Evolutionary conservation across 2,797 vertebrate species (phyloP).

Genomic region (Sebastes nivosus): DNA sequence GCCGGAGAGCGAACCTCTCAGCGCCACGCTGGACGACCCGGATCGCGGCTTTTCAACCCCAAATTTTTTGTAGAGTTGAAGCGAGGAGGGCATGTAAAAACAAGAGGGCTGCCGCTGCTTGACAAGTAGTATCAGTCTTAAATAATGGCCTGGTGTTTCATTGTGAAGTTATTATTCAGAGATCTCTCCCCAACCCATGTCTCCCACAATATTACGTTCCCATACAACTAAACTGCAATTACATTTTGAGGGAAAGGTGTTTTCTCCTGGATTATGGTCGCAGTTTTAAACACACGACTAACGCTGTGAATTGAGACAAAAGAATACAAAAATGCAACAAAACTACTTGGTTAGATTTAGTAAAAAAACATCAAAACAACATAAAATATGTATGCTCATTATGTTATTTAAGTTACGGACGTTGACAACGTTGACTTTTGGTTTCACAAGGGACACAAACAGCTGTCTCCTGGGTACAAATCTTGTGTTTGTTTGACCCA

Average conservation of each 20-base stretch:
- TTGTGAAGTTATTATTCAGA: background rate
- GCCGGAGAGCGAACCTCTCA: slow-evolving; percentile 44
- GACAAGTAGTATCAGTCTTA: background rate
- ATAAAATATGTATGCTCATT: too few species aligned
- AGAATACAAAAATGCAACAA: rapidly evolving
- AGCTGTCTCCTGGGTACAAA: rapidly evolving
- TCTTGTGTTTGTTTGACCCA: too few species aligned
- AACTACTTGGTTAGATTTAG: background rate
- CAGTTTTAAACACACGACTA: background rate
- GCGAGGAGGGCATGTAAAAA: background rate
- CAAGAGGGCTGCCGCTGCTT: background rate
- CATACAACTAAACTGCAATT: background rate
- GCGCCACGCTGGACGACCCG: slow-evolving; percentile 15
- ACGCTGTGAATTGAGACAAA: background rate
- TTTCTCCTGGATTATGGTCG: background rate
- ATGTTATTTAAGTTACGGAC: background rate
- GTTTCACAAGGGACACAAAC: rapidly evolving
- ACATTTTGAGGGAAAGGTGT: rapidly evolving
- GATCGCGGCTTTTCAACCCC: slow-evolving; percentile 29
- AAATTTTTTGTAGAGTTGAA: background rate
- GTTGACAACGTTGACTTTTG: background rate
- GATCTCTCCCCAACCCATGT: background rate
- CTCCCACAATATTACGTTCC: background rate
- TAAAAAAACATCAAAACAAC: background rate
- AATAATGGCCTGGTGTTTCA: slow-evolving; percentile 5